Conservation (phyloP, 2,797 vertebrate genomes). For the Arremon aurantiirostris region DNA sequence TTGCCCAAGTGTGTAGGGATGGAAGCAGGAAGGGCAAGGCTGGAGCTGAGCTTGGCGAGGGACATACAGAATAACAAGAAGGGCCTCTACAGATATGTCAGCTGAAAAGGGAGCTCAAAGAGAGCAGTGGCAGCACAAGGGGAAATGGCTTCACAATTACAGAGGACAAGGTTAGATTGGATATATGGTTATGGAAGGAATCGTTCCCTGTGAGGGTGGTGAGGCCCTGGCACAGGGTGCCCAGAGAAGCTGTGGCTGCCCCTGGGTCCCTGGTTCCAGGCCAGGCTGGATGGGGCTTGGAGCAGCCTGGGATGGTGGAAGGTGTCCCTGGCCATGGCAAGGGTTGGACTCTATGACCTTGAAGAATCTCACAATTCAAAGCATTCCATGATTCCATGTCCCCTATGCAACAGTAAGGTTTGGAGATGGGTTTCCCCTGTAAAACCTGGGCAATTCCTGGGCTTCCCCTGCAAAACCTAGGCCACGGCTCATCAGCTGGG, state of each 20-base stretch:
- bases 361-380: not conserved
- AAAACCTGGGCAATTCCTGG: not conserved
- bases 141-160: not conserved
- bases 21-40: not conserved
- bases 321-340: not conserved
- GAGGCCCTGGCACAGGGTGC: not conserved
- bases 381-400: not conserved
- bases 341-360: not conserved
- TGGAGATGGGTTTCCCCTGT: not conserved
- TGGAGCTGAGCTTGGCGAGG: not conserved
- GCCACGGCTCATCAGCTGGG: not conserved
- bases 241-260: not conserved
- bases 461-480: not conserved
- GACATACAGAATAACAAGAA: not conserved
- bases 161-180: not conserved
- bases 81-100: not conserved
- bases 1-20: fast-evolving
- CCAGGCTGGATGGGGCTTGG: fast-evolving
- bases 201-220: not conserved
- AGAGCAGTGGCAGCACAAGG: not conserved
- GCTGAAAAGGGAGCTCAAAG: not conserved
- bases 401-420: not conserved
- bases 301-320: not conserved
- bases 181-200: not conserved
- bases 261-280: not conserved